A percentile compares a stretch with the other conserved stretches of the same genome.
phyloP scores from a whole-genome alignment of 2,797 vertebrate species.

The Morus bassanus region DNA sequence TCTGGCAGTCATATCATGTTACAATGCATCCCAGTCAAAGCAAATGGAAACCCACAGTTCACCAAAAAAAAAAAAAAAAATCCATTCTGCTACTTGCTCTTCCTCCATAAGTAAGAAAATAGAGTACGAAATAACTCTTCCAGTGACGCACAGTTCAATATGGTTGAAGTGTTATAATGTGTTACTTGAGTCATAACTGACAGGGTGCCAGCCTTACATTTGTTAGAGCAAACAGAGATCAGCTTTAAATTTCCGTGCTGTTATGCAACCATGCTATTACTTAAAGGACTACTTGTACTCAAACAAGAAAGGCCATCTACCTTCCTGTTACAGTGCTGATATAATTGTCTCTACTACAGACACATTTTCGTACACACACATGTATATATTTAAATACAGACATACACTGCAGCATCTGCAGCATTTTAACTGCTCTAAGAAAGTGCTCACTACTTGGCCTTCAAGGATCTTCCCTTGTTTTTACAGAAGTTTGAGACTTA shows the following conservation, averaged over 20 bases:
- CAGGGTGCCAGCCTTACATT: slow-evolving; percentile 42
- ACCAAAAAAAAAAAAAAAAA: background rate
- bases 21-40: background rate
- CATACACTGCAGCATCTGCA: background rate
- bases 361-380: background rate
- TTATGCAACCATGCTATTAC: slow-evolving; percentile 50
- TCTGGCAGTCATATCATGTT: background rate
- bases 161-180: slow-evolving; percentile 16
- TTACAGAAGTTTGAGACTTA: background rate
- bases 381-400: background rate
- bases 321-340: background rate
- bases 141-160: background rate
- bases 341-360: background rate
- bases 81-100: background rate
- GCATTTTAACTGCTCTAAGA: background rate
- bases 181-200: slow-evolving; percentile 63
- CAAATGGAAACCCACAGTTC: slow-evolving; percentile 26
- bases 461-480: background rate
- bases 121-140: background rate
- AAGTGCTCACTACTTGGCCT: background rate
- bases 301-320: slow-evolving; percentile 13
- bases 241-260: slow-evolving; percentile 41
- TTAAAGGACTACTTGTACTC: slow-evolving; percentile 60
- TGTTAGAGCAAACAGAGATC: slow-evolving; percentile 55
- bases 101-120: background rate